Evolutionary conservation across 2,797 vertebrate genomes (phyloP).

Genomic region (Pangasius larnaudii): DNA sequence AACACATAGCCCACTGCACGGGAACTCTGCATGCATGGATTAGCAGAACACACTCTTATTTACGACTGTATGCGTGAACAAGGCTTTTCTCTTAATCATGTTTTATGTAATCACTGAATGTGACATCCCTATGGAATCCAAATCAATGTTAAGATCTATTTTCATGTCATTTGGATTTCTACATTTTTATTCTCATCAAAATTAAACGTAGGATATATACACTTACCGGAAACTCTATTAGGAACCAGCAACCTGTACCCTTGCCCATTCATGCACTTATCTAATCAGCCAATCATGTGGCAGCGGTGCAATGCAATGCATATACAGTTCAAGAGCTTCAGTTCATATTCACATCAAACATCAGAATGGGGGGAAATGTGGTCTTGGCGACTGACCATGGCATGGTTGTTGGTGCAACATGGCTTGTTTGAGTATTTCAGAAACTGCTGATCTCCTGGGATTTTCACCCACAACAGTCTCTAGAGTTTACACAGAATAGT

Average conservation of each 20-base stretch:
- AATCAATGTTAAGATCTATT: not conserved
- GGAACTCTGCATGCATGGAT: conserved; percentile 3
- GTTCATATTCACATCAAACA: not conserved
- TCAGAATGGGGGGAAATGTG: not conserved
- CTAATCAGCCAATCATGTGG: not conserved
- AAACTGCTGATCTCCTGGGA: not conserved
- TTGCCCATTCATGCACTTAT: not conserved
- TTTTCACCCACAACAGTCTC: not conserved
- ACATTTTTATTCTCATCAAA: not conserved
- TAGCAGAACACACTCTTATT: conserved; percentile 6
- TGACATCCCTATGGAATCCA: not conserved
- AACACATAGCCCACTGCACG: conserved; percentile 1
- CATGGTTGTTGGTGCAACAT: not conserved
- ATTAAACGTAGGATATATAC: not conserved
- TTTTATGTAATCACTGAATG: not conserved
- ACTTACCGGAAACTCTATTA: not conserved
- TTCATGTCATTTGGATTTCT: not conserved
- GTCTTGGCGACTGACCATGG: not conserved
- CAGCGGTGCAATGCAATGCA: not conserved
- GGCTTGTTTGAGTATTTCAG: not conserved
- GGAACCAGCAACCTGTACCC: not conserved
- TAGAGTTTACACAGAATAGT: not conserved
- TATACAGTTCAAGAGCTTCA: not conserved
- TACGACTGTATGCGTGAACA: not conserved
- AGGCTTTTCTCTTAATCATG: not conserved